These are phyloP conservation scores for Caranx ignobilis DNA, from an alignment of 2,113 vertebrate species.

Conservation along the genomic window DNA sequence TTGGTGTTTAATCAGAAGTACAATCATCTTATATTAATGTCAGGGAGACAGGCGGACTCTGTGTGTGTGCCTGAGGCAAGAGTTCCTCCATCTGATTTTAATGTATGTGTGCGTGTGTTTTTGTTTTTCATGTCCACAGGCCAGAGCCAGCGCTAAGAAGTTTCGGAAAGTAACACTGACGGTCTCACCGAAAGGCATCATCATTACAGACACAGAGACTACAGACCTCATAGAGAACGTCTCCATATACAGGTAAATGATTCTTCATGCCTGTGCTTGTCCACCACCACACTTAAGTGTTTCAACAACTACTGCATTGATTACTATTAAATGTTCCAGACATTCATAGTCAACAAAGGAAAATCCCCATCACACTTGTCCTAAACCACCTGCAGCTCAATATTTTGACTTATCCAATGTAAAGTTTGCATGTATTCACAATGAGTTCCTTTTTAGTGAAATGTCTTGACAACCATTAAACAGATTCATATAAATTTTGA, in stretches of 20 bases:
- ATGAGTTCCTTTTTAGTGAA: neutral
- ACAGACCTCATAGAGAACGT: slow-evolving; percentile 89
- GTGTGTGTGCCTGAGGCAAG: neutral
- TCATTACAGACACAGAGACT: slow-evolving; percentile 89
- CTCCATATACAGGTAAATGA: slow-evolving; percentile 90
- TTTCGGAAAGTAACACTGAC: slow-evolving; percentile 92
- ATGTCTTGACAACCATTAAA: neutral
- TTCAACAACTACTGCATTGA: neutral
- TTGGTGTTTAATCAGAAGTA: slow-evolving; percentile 7
- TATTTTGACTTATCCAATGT: neutral
- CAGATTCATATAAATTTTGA: neutral
- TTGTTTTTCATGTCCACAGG: slow-evolving; percentile 77
- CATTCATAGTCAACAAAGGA: no score
- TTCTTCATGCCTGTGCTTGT: neutral
- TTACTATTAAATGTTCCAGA: no score
- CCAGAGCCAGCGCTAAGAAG: slow-evolving; percentile 89
- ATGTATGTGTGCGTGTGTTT: neutral
- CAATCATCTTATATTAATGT: slow-evolving; percentile 27
- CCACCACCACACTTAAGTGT: neutral
- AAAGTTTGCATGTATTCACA: neutral
- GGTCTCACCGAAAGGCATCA: slow-evolving; percentile 90
- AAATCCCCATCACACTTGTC: no score
- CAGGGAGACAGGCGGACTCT: slow-evolving; percentile 12
- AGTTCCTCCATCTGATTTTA: slow-evolving; percentile 17
- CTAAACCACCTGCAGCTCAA: no score